Evolutionary conservation across 1,140 invertebrate species (phyloP), one percentile per base, ranked within the genome.

Genomic region (Drosophila repleta): DNA sequence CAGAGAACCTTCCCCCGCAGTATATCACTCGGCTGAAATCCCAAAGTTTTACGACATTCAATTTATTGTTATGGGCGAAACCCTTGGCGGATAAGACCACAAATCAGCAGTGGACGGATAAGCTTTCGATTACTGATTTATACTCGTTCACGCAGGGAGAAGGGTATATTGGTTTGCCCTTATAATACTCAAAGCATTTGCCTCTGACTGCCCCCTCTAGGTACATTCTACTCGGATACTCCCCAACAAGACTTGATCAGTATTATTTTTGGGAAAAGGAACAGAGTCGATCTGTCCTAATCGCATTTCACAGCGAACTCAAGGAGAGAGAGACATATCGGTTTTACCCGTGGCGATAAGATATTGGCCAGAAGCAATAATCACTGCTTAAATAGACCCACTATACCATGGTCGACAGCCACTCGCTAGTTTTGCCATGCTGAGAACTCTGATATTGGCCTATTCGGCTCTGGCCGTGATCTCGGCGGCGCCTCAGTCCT

Each of bases 321-420:
- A n/a, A n/a, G n/a, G 39, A 7, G 15, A 17, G n/a, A 51, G 43
- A 65, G 39, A 41, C n/a, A 57, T 11, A 39, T 35, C 6, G 18
- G 21, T 13, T 53, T 48, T 45, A 48, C 39, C 29, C 15, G 11
- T 41, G 2, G 17, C 26, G 73, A 75, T 71, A 45, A 75, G 72
- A 70, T 74, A 70, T 15, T 11, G 15, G 21, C 35, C 18, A 8
- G n/a, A 32, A 37, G 4, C 41, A n/a, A 10, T 37, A 37, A n/a
- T 32, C 32, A 13, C 2, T 21, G 43, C 49, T 65, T 71, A 74
- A 49, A 74, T 71, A 65, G 49, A 45, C 21, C 21, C n/a, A 6
- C 3, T 15, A 1, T 18, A 13, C 32, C 24, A 43, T 13, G 5
- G 8, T 26, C 8, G 8, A 3, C 13, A 18, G 32, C 46, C 35